phyloP scores from a whole-genome alignment of 2,113 vertebrate species.

The Platichthys flesus region DNA sequence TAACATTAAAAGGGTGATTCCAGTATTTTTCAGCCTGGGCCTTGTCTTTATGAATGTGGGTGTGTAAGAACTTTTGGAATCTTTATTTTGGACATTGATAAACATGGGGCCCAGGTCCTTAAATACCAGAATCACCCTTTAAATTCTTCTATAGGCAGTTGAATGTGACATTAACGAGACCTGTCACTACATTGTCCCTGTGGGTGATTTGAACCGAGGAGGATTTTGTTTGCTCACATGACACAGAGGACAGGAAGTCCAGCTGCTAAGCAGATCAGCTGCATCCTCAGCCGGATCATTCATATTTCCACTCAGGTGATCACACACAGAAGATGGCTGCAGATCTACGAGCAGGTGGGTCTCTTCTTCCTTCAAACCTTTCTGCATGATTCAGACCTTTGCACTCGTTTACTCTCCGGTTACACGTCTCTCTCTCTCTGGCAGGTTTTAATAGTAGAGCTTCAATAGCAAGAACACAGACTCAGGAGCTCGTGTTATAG shows the following conservation, averaged over 20 bases:
- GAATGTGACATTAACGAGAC: too few species aligned
- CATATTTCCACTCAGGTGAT: conserved; percentile 56
- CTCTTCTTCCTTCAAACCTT: conserved; percentile 4
- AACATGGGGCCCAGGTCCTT: too few species aligned
- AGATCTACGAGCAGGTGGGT: conserved; percentile 56
- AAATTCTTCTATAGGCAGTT: background rate
- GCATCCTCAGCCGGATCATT: conserved; percentile 56
- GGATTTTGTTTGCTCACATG: conserved; percentile 58
- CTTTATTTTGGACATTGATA: too few species aligned
- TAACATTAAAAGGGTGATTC: too few species aligned
- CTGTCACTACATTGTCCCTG: too few species aligned
- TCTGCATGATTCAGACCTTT: background rate
- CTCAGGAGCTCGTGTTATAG: too few species aligned
- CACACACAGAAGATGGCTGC: conserved; percentile 19
- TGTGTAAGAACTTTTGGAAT: too few species aligned
- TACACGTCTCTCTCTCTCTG: background rate
- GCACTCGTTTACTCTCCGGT: background rate
- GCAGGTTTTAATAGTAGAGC: too few species aligned
- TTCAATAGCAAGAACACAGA: background rate
- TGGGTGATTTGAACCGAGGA: background rate
- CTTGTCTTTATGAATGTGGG: too few species aligned
- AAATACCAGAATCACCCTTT: too few species aligned
- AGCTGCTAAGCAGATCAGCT: conserved; percentile 62
- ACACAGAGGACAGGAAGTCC: conserved; percentile 41
- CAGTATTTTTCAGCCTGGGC: too few species aligned